These are phyloP conservation scores for Zhuqinia jingwanae DNA, from an alignment of 2,888 invertebrate species.

Conservation along the genomic window DNA sequence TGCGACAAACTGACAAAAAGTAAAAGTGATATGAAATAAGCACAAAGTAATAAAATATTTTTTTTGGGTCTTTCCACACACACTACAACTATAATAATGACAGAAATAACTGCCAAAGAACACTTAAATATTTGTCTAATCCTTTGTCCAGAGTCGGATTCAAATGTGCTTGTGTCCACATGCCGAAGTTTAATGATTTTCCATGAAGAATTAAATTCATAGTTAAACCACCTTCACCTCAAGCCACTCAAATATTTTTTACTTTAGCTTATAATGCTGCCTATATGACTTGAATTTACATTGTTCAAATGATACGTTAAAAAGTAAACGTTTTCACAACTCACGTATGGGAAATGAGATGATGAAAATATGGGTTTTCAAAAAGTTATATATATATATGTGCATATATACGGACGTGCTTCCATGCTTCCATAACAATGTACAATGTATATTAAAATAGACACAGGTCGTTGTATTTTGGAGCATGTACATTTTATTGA, in stretches of 20 bases:
- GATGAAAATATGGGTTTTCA: too few species aligned
- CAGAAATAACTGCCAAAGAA: not conserved
- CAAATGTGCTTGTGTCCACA: not conserved
- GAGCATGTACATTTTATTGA: too few species aligned
- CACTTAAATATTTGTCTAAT: not conserved
- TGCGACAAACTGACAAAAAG: not conserved
- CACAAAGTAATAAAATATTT: not conserved
- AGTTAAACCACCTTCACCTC: too few species aligned
- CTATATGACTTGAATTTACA: not conserved
- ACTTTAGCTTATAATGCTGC: too few species aligned
- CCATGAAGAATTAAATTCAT: conserved; percentile 36
- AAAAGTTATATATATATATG: too few species aligned
- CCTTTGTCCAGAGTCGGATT: not conserved
- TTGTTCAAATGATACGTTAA: not conserved
- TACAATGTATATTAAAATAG: not conserved
- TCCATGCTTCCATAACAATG: not conserved
- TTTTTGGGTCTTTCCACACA: not conserved
- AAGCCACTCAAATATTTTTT: not conserved
- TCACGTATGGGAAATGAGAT: not conserved
- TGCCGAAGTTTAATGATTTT: conserved; percentile 36
- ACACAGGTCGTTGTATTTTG: too few species aligned
- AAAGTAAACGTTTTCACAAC: conserved; percentile 10
- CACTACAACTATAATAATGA: too few species aligned
- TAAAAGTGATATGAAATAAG: not conserved
- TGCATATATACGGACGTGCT: conserved; percentile 17